phyloP scores from a whole-genome alignment of 1,140 invertebrate species.

The Apis mellifera region Amel_HAv3.1 CM009933.2:5082001-5082500 shows the following conservation, averaged over 20 bases:
- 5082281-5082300: not conserved
- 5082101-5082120: too few species aligned
- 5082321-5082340: not conserved
- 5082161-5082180: too few species aligned
- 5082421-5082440: not conserved
- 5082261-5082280: too few species aligned
- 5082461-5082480: accelerated
- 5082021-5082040: not conserved
- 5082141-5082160: too few species aligned
- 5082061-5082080: not conserved
- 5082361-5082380: not conserved
- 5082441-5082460: not conserved
- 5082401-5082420: not conserved
- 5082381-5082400: not conserved
- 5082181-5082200: too few species aligned
- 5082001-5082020: not conserved
- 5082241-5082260: too few species aligned
- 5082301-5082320: too few species aligned
- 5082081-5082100: not conserved
- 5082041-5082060: conserved; percentile 1
- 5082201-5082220: too few species aligned
- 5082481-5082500: not conserved
- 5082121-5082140: too few species aligned
- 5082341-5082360: not conserved
- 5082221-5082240: too few species aligned